These are phyloP conservation scores for Diachasmimorpha longicaudata DNA, from an alignment of 1,140 invertebrate genomes.

Conservation along the genomic window DNA sequence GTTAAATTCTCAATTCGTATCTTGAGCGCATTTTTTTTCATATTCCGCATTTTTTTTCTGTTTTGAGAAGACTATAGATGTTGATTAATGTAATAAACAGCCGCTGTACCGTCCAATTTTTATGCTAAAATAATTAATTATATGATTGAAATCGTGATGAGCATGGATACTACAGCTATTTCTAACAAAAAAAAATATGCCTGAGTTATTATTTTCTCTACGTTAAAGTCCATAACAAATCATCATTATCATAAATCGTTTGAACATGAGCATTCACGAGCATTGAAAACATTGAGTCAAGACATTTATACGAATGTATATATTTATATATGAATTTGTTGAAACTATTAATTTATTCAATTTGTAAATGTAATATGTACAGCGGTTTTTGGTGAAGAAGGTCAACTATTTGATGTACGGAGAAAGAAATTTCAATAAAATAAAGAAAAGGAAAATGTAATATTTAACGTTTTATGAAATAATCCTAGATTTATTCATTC, in stretches of 20 bases:
- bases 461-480: background rate
- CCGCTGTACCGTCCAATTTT: background rate
- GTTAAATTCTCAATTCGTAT: background rate
- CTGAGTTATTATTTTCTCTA: background rate
- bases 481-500: constrained; percentile 7
- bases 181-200: too few relatives aligned
- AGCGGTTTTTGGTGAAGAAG: background rate
- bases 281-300: background rate
- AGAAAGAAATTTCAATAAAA: constrained; percentile 25
- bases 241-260: too few relatives aligned
- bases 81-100: background rate
- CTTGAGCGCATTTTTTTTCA: constrained; percentile 4
- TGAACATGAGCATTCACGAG: too few relatives aligned
- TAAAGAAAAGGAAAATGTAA: constrained; percentile 26
- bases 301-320: background rate
- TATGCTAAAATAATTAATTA: background rate
- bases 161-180: background rate
- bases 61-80: background rate
- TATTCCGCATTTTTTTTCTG: constrained; percentile 3
- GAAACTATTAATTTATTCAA: background rate
- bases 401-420: constrained; percentile 27
- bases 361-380: constrained; percentile 13
- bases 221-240: too few relatives aligned
- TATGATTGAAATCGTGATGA: background rate
- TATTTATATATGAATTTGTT: background rate